phyloP scores from a whole-genome alignment of 2,888 invertebrate species.

The Stenolophus ochropezus region DNA sequence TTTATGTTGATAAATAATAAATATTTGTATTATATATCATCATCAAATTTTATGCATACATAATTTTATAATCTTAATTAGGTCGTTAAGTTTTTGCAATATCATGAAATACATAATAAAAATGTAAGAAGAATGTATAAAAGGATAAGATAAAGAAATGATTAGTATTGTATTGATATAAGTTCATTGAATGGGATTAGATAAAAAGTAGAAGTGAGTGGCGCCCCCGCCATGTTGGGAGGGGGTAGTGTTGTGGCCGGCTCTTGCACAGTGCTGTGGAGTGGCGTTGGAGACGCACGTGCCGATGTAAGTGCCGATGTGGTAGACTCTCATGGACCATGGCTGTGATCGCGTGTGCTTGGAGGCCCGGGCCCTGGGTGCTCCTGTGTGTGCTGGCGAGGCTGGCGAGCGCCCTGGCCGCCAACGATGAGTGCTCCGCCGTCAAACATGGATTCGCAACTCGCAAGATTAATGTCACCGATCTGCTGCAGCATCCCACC shows the following conservation, averaged over 20 bases:
- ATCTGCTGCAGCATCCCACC: constrained; percentile 74
- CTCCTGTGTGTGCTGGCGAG: background rate
- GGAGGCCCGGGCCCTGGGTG: background rate
- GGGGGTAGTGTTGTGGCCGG: background rate
- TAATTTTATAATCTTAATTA: too few relatives aligned
- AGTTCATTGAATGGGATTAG: background rate
- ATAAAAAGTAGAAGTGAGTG: background rate
- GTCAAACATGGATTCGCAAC: constrained; percentile 75
- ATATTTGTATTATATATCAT: too few relatives aligned
- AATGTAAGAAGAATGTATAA: too few relatives aligned
- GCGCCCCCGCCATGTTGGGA: background rate
- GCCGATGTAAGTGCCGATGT: background rate
- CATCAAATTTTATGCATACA: too few relatives aligned
- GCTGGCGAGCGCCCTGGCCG: constrained; percentile 17
- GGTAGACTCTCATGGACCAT: background rate
- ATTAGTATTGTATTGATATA: background rate
- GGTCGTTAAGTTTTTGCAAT: too few relatives aligned
- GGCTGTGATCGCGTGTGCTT: background rate
- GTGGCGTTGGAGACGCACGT: background rate
- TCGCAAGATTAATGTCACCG: constrained; percentile 74
- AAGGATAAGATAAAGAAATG: background rate
- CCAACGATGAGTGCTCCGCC: constrained; percentile 73
- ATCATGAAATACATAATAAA: too few relatives aligned
- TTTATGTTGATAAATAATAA: too few relatives aligned
- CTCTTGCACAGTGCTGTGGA: background rate